Base-by-base conservation (phyloP, 2,113 vertebrate genomes). In the Xenus cinereus region DNA sequence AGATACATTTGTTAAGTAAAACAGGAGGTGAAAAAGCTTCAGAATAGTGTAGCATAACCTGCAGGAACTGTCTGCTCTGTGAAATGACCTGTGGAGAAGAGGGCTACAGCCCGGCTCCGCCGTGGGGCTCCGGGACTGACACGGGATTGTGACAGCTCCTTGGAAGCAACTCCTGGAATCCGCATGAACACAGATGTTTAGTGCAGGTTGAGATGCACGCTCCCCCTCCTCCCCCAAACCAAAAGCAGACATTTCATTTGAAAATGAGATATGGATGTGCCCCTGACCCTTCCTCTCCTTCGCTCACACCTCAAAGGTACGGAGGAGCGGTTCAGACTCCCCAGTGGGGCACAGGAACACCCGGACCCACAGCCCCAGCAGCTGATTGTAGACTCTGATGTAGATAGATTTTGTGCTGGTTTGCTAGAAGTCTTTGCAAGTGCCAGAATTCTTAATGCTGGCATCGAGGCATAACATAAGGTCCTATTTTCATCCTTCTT, bases 191-290 rank as follows among this genome's bases (percentile, higher is more conserved):
- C 21, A 72, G 20, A 53, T 32, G 11, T n/a, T 30, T 56, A 50
- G 20, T 50, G 37, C 27, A 62, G 21, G 45, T 62, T 74, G 39
- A 64, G 27, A 37, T 13, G 43, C 21, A 35, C 7, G 3, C 4
- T 6, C 8, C 1, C 2, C 5, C 3, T 45, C 45, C 20, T 9
- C 13, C 18, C n/a, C 10, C 3, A 6, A 37, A 2, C 16, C 26
- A 24, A 46, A 59, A 3, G 4, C 16, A 85, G 37, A 43, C 7
- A 21, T 64, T 77, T 78, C 4, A 43, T 69, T 32, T 59, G 48
- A 68, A 76, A 74, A 78, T 18, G 23, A 59, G 41, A 33, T n/a
- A 53, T 16, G 23, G 19, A 48, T 53, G 17, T 53, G 17, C 12
- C 46, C 19, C 46, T 56, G 45, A 33, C 2, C 7, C 30, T 41